Percentiles rank a stretch among this genome's conserved stretches.
Evolutionary conservation across 35 echinoderm and acorn worm species (phyloP).

Genomic region (Strongylocentrotus purpuratus): DNA sequence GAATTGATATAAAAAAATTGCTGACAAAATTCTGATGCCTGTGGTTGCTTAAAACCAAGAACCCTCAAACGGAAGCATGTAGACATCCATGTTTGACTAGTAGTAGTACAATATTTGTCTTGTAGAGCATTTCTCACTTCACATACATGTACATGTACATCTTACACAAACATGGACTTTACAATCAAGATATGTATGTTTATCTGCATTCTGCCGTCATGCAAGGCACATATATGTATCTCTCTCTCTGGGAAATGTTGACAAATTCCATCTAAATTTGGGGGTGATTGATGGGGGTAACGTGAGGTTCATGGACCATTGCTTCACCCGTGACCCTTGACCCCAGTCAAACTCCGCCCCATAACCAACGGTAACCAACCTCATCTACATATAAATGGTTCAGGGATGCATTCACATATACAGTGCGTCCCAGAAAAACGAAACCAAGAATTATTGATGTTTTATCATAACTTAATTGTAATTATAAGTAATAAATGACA

Average conservation of each 20-base stretch:
- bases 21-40: too few relatives aligned
- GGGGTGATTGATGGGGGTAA: not conserved
- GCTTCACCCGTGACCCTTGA: not conserved
- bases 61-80: too few relatives aligned
- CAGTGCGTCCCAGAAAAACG: too few relatives aligned
- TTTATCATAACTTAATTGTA: too few relatives aligned
- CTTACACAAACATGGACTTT: not conserved
- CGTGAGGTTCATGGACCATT: not conserved
- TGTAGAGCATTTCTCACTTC: not conserved
- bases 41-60: too few relatives aligned
- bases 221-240: not conserved
- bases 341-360: not conserved
- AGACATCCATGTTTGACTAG: too few relatives aligned
- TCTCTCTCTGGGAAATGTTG: not conserved
- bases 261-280: not conserved
- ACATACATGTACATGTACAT: not conserved
- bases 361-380: not conserved
- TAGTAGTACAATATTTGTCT: not conserved
- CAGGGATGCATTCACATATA: too few relatives aligned
- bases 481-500: too few relatives aligned
- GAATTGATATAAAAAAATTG: too few relatives aligned
- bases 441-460: too few relatives aligned
- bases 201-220: not conserved
- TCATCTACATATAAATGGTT: conserved; percentile 13
- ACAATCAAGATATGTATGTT: conserved; percentile 8